Percentiles rank a stretch among this genome's conserved stretches.
phyloP scores from a whole-genome alignment of 2,113 vertebrate genomes.

The Toxotes jaculatrix region DNA sequence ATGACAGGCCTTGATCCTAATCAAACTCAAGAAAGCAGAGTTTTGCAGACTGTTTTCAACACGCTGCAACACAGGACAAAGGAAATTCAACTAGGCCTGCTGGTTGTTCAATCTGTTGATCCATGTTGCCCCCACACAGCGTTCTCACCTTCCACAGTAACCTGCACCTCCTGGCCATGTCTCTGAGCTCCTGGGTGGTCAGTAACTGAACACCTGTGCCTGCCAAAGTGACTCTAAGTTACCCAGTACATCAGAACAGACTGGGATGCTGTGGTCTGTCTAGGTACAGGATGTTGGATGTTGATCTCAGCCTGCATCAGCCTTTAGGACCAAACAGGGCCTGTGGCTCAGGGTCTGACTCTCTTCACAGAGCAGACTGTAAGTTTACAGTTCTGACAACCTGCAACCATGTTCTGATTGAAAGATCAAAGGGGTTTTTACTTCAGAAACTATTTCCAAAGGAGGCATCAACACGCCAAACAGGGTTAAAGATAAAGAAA shows the following conservation, averaged over 20 bases:
- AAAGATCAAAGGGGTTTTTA: not conserved
- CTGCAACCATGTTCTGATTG: not conserved
- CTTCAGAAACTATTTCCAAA: not conserved
- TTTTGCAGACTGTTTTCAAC: slow-evolving; percentile 43
- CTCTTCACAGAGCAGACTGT: not conserved
- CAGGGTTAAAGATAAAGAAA: not conserved
- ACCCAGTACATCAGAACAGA: slow-evolving; percentile 43
- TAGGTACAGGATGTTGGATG: not conserved
- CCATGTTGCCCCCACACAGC: slow-evolving; percentile 54
- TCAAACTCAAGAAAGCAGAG: slow-evolving; percentile 43
- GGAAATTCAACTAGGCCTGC: slow-evolving; percentile 41
- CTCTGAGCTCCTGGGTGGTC: slow-evolving; percentile 66
- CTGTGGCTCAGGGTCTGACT: not conserved
- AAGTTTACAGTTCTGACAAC: not conserved
- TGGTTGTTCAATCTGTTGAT: slow-evolving; percentile 61
- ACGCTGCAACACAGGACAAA: slow-evolving; percentile 25
- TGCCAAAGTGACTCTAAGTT: slow-evolving; percentile 50
- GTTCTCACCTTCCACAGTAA: slow-evolving; percentile 78
- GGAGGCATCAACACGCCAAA: not conserved
- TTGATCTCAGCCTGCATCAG: slow-evolving; percentile 1
- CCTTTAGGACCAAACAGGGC: not conserved
- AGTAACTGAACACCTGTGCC: slow-evolving; percentile 72
- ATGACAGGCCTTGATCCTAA: slow-evolving; percentile 19
- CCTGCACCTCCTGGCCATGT: slow-evolving; percentile 63
- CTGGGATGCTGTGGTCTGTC: slow-evolving; percentile 16